Base-by-base conservation (phyloP, 2,888 invertebrate species). In the Geophilus truncorum region DNA sequence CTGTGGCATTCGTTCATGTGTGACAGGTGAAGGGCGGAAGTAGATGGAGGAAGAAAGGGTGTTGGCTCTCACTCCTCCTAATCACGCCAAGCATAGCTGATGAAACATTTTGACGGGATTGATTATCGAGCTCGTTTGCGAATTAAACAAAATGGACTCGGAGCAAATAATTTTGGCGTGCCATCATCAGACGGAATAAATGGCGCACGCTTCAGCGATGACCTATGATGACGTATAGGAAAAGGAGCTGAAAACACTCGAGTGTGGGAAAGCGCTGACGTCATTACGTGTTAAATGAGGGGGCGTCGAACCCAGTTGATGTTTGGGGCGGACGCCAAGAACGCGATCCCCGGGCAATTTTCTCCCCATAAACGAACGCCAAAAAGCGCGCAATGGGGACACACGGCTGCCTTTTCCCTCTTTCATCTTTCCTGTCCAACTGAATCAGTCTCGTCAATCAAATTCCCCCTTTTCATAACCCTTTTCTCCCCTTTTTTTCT, bases 251-350 rank as follows among this genome's bases (percentile, higher is more conserved):
- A 25, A 70, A 70, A 70, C 25, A 70, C 28, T 25, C 70, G 25
- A 23, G 70, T 25, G 70, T 70, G 70, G 70, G 15, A 70, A 70
- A 70, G 70, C 70, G 70, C 70, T 70, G 70, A 70, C 70, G 70
- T 70, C 70, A 70, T 70, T 70, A 70, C 70, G 70, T 70, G 70
- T 70, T 70, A 70, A 70, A 70, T 70, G 70, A 70, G 70, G 70
- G 70, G 70, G 70, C 70, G 70, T 70, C 70, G 70, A 70, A 70
- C 70, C 28, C 70, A 28, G 70, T 70, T 70, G 70, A 70, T 70
- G 70, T 70, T 70, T 70, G 70, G 70, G 70, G 70, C 25, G 70
- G 70, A 70, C 70, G 70, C 70, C 70, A 70, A 70, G 70, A 70
- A 70, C 70, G 70, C 70, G 70, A 70, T 70, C 70, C 70, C 70